Base-by-base conservation (phyloP, 1,140 invertebrate species). In the Aphelenchoides besseyi region DNA sequence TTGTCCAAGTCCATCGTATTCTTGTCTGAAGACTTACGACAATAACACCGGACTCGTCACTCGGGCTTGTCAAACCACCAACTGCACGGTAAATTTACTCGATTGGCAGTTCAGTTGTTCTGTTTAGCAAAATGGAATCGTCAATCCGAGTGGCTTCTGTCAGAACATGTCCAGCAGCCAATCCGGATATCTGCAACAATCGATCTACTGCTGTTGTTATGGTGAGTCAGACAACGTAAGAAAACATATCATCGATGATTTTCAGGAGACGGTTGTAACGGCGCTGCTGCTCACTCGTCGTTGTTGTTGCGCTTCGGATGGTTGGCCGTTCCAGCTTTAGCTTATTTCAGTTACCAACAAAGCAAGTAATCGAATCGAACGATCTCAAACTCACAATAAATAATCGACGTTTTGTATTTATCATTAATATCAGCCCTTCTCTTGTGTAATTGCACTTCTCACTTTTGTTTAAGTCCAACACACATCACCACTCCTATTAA, bases 11-110 rank as follows among this genome's bases (percentile, higher is more conserved):
- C 26, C 32, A 33, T 59, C 55, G 5, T 59, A 8, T 5, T 59
- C 55, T 12, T 59, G 55, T 23, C 18, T 59, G 55, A 59, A 59
- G 55, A 33, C 5, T 23, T 59, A 59, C 55, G 55, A 59, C 55
- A 29, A 28, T 12, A 23, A 5, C 5, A 59, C 55, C 26, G 23
- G 23, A 5, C 5, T 18, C 26, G 55, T 59, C 5, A 59, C 55
- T 8, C 55, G 55, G 5, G 5, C 55, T 8, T 59, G 55, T 23
- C 55, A 59, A 33, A 59, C 55, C 55, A 59, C 55, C 5, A 59
- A 59, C 55, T 59, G 55, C 18, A 59, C 55, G 55, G 18, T 59
- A 59, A 5, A 28, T 33, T 18, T 33, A 5, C 5, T 8, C 55
- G 5, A 8, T 8, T 8, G 32, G 18, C 55, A 59, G 55, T 59